Conservation (phyloP, 1,140 invertebrate species). For the Hydropsyche tenuis region DNA sequence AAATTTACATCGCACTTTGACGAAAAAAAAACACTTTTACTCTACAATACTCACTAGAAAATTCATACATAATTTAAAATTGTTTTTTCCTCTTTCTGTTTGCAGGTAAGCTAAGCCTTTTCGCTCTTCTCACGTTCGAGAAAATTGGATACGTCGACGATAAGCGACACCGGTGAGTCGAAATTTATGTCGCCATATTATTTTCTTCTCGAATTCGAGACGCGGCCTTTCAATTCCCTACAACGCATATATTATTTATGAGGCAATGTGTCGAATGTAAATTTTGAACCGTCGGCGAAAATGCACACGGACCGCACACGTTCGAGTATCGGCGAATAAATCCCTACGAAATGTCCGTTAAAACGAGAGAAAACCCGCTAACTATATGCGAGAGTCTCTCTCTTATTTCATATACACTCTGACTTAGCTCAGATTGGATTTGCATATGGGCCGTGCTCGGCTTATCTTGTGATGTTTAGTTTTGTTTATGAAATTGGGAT, state of each 20-base stretch:
- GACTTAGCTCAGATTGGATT: no score
- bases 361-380: not conserved
- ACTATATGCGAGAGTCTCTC: no score
- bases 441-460: no score
- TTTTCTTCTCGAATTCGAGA: not conserved
- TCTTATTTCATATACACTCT: no score
- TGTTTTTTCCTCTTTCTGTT: not conserved
- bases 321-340: not conserved
- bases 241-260: conserved; percentile 4
- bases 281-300: not conserved
- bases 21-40: no score
- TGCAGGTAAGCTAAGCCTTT: conserved; percentile 1
- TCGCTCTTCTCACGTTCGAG: not conserved
- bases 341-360: not conserved
- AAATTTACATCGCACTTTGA: no score
- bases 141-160: conserved; percentile 22
- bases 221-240: no score
- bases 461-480: no score
- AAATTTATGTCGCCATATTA: conserved; percentile 19
- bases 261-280: not conserved
- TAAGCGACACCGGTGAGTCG: conserved; percentile 11
- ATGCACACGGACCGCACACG: not conserved
- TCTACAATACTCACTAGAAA: no score
- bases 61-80: not conserved
- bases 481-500: no score